Conservation (phyloP, 1,140 invertebrate genomes). For the Sminthurides bifidus region DNA sequence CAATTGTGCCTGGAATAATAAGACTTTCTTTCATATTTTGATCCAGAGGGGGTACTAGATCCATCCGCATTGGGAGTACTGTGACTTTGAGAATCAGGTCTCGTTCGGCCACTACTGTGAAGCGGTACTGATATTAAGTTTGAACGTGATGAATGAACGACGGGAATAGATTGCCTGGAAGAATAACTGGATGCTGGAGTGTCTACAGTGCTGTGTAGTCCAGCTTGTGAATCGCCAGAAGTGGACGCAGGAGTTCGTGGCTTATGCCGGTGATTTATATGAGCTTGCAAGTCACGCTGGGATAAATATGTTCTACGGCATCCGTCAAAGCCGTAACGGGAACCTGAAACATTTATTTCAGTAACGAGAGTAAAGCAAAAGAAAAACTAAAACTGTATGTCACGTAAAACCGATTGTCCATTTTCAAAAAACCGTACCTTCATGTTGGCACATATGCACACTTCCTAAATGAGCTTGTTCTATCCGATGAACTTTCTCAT, state of each 20-base stretch:
- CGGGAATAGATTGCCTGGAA: conserved; percentile 13
- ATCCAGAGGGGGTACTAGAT: conserved; percentile 3
- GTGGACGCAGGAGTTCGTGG: conserved; percentile 11
- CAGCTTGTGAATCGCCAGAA: conserved; percentile 7
- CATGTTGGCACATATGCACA: conserved; percentile 30
- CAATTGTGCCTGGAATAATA: conserved; percentile 8
- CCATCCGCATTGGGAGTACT: not conserved
- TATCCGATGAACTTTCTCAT: conserved; percentile 20
- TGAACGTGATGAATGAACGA: conserved; percentile 19
- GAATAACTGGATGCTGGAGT: not conserved
- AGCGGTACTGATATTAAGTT: conserved; percentile 16
- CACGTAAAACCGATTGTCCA: not conserved
- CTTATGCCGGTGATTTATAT: conserved; percentile 29
- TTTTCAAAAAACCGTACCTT: conserved; percentile 12
- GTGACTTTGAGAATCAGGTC: conserved; percentile 2
- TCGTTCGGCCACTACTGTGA: not conserved
- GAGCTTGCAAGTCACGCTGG: conserved; percentile 29
- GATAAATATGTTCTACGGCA: conserved; percentile 29
- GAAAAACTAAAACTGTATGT: not conserved
- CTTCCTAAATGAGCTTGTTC: conserved; percentile 23
- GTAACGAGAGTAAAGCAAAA: not conserved
- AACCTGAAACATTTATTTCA: conserved; percentile 9
- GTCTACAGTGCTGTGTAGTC: not conserved
- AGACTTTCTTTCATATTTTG: conserved; percentile 14
- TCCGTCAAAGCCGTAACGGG: conserved; percentile 25